These are phyloP conservation scores for Drosophila nr. medialis DNA, from an alignment of 2,888 invertebrate genomes.

Conservation along the genomic window DNA sequence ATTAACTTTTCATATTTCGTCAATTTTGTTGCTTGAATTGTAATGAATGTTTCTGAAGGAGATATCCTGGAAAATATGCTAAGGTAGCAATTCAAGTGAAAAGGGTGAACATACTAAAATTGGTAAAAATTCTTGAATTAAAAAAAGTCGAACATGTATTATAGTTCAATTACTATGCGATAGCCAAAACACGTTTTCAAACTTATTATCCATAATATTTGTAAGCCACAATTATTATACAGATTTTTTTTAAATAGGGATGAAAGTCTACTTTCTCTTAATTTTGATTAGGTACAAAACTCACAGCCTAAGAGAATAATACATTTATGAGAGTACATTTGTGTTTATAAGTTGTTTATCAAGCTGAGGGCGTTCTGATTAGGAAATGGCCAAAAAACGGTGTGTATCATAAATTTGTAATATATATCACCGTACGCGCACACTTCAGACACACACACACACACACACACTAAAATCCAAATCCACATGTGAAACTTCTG, in stretches of 20 bases:
- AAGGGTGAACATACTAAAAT: not conserved
- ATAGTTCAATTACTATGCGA: not conserved
- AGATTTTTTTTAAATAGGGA: not conserved
- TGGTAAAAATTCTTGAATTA: not conserved
- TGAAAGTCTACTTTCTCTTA: not conserved
- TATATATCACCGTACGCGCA: conserved; percentile 66
- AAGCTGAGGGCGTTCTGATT: conserved; percentile 46
- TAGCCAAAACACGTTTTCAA: not conserved
- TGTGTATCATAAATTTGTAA: conserved; percentile 66
- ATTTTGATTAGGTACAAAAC: not conserved
- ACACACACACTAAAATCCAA: conserved; percentile 10
- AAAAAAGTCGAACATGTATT: not conserved
- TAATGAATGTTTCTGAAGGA: conserved; percentile 38
- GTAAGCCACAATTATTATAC: not conserved
- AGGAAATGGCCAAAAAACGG: conserved; percentile 35
- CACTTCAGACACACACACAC: conserved; percentile 20
- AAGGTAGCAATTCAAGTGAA: not conserved
- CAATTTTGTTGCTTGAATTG: conserved; percentile 71
- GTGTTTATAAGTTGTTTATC: conserved; percentile 51
- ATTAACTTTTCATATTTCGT: conserved; percentile 78
- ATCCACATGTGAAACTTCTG: conserved; percentile 54
- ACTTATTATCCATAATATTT: not conserved
- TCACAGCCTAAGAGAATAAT: conserved; percentile 1
- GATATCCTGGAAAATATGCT: conserved; percentile 23
- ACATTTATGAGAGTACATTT: conserved; percentile 40